Conservation (phyloP, 2,888 invertebrate species). For the Tetragonisca angustula region DNA sequence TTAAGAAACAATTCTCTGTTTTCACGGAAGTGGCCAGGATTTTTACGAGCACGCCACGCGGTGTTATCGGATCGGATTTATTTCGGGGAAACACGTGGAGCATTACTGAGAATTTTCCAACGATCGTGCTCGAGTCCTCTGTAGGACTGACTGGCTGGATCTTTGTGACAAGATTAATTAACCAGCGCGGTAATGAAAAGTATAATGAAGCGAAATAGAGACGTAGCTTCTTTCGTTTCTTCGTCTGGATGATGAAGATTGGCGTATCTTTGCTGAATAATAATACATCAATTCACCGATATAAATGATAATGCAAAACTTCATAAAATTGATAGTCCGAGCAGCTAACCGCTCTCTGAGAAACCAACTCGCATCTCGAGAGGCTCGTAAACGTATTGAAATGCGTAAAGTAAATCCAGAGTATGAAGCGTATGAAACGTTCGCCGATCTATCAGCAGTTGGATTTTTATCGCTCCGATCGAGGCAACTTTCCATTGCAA, state of each 20-base stretch:
- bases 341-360: background rate
- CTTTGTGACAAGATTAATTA: background rate
- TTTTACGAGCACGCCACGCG: background rate
- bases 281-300: background rate
- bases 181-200: background rate
- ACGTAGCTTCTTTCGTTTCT: background rate
- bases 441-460: background rate
- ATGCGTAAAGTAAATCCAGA: background rate
- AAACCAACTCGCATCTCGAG: background rate
- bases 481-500: slow-evolving; percentile 17
- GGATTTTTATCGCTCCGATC: background rate
- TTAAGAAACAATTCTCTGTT: slow-evolving; percentile 16
- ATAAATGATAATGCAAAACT: background rate
- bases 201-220: background rate
- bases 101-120: background rate
- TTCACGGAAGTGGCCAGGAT: background rate
- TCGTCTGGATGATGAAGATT: background rate
- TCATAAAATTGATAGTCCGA: background rate
- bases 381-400: background rate
- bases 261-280: background rate
- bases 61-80: background rate
- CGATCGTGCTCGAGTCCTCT: background rate
- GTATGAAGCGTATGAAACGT: background rate
- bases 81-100: background rate
- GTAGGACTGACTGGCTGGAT: background rate